Base-by-base conservation (phyloP, 2,113 vertebrate genomes). In the Aplodontia rufa region DNA sequence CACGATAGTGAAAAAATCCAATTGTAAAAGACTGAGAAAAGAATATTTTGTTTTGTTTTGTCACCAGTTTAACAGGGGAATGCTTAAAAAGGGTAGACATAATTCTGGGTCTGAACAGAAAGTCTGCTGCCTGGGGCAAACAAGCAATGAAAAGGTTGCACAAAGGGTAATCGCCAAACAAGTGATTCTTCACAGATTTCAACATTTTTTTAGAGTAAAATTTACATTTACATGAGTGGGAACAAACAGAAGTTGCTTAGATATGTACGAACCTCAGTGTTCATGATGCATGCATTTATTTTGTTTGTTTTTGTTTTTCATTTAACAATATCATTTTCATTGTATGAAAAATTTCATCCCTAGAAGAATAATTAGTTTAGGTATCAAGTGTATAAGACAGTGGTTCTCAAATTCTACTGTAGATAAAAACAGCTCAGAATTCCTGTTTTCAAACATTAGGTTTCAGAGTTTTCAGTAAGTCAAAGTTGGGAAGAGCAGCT, bases 151-250 rank as follows among this genome's bases (percentile, higher is more conserved):
- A 71, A 87, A 90, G 28, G 4, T 45, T 90, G 30, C 42, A 91
- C 20, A 37, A 93, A 60, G 40, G 6, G 12, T 75, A 81, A 16
- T 58, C 81, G 81, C 40, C 49, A 91, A 78, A 66, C n/a, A 83
- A 92, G 22, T 37, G 13, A 83, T 55, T 93, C 80, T 40, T 83
- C 24, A 78, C 32, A 93, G 17, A 83, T 68, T 92, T 92, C n/a
- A 79, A 58, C 47, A 7, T 24, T 85, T 88, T 81, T 89, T 19
- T 66, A 74, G 62, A 62, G 32, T 47, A 40, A 42, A 13, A 19
- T 28, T 86, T 91, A 55, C 6, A 69, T 68, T 62, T 42, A 49
- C 30, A 20, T 79, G 35, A 87, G 28, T 35, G 16, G 3, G n/a
- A 93, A 51, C 7, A 74, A 84, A 84, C 37, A 71, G 20, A 69